Evolutionary conservation across 2,113 vertebrate species (phyloP).

Genomic region (Neolamprologus brichardi): DNA sequence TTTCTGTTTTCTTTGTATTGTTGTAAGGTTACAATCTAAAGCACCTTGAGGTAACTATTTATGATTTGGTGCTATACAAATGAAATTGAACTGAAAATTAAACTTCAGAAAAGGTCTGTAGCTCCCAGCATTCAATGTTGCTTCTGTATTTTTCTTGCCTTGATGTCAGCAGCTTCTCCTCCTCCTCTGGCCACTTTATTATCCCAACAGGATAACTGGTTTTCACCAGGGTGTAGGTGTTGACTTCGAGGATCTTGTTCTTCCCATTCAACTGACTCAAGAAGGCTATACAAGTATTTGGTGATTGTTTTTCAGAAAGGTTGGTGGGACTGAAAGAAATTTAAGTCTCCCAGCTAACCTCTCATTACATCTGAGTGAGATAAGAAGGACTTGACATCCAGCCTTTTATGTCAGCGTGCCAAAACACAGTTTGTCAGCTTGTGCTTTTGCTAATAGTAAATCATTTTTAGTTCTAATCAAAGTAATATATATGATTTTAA

Average conservation of each 20-base stretch:
- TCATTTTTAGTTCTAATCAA: neutral
- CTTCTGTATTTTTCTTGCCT: neutral
- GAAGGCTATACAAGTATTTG: neutral
- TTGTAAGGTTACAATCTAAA: neutral
- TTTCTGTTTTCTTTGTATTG: neutral
- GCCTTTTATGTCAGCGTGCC: neutral
- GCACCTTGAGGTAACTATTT: neutral
- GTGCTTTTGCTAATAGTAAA: neutral
- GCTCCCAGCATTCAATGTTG: neutral
- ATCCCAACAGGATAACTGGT: neutral
- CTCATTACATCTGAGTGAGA: neutral
- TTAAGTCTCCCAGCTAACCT: neutral
- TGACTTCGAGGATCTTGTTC: neutral
- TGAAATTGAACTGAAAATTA: neutral
- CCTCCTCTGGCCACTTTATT: neutral
- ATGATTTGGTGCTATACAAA: neutral
- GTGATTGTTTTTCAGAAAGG: neutral
- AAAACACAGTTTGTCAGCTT: neutral
- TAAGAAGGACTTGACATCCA: neutral
- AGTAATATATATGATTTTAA: neutral
- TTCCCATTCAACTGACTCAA: neutral
- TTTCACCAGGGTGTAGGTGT: neutral
- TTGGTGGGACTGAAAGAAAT: neutral
- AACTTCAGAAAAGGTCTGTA: neutral
- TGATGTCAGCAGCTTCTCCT: neutral